Evolutionary conservation across 2,888 invertebrate genomes (phyloP), one percentile per base, ranked within the genome.

Genomic region (Phoenoteleia sp.): DNA sequence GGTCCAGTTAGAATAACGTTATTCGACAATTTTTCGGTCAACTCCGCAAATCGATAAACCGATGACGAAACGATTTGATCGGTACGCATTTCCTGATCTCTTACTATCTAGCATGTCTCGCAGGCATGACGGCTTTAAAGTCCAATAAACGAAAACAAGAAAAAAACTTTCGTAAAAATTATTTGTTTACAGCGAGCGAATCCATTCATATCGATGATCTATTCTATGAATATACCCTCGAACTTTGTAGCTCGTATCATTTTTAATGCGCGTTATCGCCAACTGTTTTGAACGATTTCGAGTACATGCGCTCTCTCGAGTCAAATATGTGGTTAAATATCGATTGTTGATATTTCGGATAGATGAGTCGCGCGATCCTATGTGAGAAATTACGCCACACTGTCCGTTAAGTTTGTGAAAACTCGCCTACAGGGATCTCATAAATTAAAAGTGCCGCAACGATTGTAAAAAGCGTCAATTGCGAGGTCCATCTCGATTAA

Each of bases 1-100:
- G 17, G 21, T 72, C 56, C 80, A 39, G 72, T 80, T 80, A 72
- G 66, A 39, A n/a, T 72, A 80, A 80, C 80, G 80, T 66, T 72
- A 66, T 17, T 33, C n/a, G 33, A 25, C 42, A 39, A 17, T 60
- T 58, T 77, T 76, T 47, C 72, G 11, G 33, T n/a, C 7, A 15
- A 42, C 9, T 23, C 27, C 17, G 21, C 54, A 29, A 76, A 64
- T 54, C 42, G 54, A 64, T 54, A 42, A 66, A 15, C 33, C 17
- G 7, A 6, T 66, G 66, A 45, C 56, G 75, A 54, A 76, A 66
- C 36, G 7, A 54, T 72, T 72, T 58, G 36, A 7, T 52, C 49
- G 39, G 21, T 29, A 21, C 17, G 23, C 54, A 45, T 39, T 75
- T 75, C 56, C 75, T 23, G 27, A 19, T 9, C 36, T 29, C 6